phyloP scores from a whole-genome alignment of 1,140 invertebrate species.

The Bursaphelenchus mucronatus region DNA sequence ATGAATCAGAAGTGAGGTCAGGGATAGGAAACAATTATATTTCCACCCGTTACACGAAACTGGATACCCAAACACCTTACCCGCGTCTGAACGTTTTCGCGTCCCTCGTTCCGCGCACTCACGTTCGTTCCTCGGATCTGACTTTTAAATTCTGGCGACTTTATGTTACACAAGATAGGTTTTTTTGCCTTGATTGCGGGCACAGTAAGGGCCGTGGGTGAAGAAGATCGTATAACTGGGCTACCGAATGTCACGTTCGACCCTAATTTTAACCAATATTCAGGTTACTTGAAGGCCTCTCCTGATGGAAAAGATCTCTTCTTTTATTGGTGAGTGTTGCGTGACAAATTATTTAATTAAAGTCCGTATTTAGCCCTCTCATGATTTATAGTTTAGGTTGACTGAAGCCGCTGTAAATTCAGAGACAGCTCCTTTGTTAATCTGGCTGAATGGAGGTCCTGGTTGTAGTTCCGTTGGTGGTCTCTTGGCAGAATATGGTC shows the following conservation, averaged over 20 bases:
- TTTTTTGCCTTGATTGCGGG: not conserved
- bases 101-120: too few relatives aligned
- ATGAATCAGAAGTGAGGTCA: too few relatives aligned
- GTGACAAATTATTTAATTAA: not conserved
- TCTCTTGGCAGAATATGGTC: conserved; percentile 24
- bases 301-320: conserved; percentile 30
- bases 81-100: too few relatives aligned
- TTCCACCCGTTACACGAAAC: too few relatives aligned
- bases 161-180: too few relatives aligned
- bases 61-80: too few relatives aligned
- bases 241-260: conserved; percentile 42
- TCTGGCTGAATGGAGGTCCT: conserved; percentile 67
- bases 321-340: conserved; percentile 43
- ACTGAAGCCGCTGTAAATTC: conserved; percentile 62
- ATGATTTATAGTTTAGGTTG: conserved; percentile 43
- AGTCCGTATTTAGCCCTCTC: not conserved
- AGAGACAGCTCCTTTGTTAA: conserved; percentile 61
- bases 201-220: conserved; percentile 12
- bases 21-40: too few relatives aligned
- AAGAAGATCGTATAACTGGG: conserved; percentile 35
- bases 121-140: too few relatives aligned
- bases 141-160: too few relatives aligned
- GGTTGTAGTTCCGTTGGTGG: conserved; percentile 63
- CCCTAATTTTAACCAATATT: conserved; percentile 44
- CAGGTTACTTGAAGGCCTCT: conserved; percentile 43